Evolutionary conservation across 2,113 vertebrate genomes (phyloP).

Genomic region (Chinchilla lanigera): DNA sequence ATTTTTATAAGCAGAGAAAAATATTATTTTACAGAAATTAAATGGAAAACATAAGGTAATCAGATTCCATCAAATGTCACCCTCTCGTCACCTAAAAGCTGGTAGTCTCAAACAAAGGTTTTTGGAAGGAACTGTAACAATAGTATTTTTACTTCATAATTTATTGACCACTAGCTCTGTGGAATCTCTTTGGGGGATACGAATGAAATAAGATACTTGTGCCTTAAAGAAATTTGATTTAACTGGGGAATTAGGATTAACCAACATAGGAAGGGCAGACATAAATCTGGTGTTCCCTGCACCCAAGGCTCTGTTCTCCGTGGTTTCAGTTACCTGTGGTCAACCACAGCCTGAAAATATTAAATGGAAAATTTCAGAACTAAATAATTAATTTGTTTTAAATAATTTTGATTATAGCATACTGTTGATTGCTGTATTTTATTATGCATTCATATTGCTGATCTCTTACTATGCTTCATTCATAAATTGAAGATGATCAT

Average conservation of each 20-base stretch:
- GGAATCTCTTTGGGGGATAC: not conserved
- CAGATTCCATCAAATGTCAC: not conserved
- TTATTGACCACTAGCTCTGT: not conserved
- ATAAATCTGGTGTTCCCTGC: not conserved
- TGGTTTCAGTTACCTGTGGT: not conserved
- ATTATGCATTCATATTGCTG: not conserved
- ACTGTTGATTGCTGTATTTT: not conserved
- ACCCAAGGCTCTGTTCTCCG: too few species aligned
- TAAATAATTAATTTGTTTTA: not conserved
- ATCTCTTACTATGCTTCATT: not conserved
- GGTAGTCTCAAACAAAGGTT: not conserved
- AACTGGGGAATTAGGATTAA: not conserved
- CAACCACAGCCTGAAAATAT: not conserved
- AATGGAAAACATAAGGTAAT: not conserved
- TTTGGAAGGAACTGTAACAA: not conserved
- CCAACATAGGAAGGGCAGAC: not conserved
- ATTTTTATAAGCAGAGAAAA: conserved; percentile 25
- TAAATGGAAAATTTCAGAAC: conserved; percentile 13
- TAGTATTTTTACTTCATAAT: not conserved
- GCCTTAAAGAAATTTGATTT: not conserved
- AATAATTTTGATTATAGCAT: not conserved
- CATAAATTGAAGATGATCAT: not conserved
- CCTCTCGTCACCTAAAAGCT: not conserved
- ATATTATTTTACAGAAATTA: not conserved
- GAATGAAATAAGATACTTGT: not conserved